phyloP scores from a whole-genome alignment of 2,113 vertebrate genomes.

The Myiozetetes cayanensis region DNA sequence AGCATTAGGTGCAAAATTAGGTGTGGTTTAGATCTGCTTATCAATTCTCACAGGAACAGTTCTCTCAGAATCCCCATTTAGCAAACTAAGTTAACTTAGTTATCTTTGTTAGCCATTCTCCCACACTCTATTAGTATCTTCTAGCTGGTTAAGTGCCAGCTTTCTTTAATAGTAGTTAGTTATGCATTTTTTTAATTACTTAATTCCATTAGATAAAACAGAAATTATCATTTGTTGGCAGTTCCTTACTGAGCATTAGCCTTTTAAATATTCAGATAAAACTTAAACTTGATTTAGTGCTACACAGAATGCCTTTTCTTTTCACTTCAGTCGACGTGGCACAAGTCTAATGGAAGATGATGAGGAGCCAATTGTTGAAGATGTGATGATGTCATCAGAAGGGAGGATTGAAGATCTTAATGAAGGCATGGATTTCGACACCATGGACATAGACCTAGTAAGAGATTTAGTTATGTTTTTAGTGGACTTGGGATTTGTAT shows the following conservation, averaged over 20 bases:
- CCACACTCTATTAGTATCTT: background rate
- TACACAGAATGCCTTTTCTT: background rate
- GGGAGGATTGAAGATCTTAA: slow-evolving; percentile 98
- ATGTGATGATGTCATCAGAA: slow-evolving; percentile 99
- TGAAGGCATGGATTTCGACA: slow-evolving; percentile 99
- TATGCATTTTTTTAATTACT: background rate
- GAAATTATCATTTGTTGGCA: background rate
- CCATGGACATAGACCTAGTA: slow-evolving; percentile 99
- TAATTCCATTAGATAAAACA: background rate
- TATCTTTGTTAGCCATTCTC: background rate
- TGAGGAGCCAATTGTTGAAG: slow-evolving; percentile 98
- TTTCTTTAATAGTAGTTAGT: background rate
- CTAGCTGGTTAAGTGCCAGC: background rate
- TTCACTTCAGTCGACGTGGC: slow-evolving; percentile 86
- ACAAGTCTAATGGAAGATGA: slow-evolving; percentile 98
- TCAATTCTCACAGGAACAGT: background rate
- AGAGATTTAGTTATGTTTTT: slow-evolving; percentile 35
- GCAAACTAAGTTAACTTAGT: background rate
- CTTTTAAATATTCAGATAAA: background rate
- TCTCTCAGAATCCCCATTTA: background rate
- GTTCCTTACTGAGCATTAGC: background rate
- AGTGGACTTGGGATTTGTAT: background rate
- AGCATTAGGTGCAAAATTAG: background rate
- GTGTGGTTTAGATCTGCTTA: background rate
- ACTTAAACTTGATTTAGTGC: background rate